Evolutionary conservation across 2,113 vertebrate genomes (phyloP), one percentile per base, ranked within the genome.

Genomic region (Anthoscopus minutus): DNA sequence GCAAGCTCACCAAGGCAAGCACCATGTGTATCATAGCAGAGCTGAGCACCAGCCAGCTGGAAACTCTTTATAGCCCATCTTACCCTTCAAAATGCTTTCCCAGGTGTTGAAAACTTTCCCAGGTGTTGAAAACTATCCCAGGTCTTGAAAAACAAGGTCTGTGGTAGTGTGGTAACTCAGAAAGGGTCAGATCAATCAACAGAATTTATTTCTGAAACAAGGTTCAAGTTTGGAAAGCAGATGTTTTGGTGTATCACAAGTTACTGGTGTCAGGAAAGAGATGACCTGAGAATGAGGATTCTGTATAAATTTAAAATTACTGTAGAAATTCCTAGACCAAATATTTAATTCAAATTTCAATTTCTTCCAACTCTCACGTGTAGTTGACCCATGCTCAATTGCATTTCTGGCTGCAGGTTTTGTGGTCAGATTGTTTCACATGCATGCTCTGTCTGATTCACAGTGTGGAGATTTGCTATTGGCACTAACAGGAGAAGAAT

Each of bases 21-120:
- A 50, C 40, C 14, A 25, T 0, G 8, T 7, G 19, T 22, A 7
- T 44, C 4, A 27, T 8, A 28, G 25, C 1, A 2, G 12, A 70
- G 15, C 19, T 79, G 50, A 54, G 7, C 8, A 65, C 15, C 3
- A 8, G 6, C 11, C 67, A 20, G 3, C 35, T 70, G 42, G 40
- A 90, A 83, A 70, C 22, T 50, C 3, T 8, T 18, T 54, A 3
- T 7, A 31, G 15, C 4, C 38, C 27, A n/a, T 37, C 9, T 9
- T 10, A 44, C 13, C 4, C 40, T 15, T 45, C 25, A 11, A 60
- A 87, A 33, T 15, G 53, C 10, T 15, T 86, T 21, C 44, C 23
- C 44, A 17, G 2, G 21, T 35, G 24, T 67, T 58, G 38, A 58
- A n/a, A 83, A 74, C n/a, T n/a, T n/a, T n/a, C n/a, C n/a, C n/a